Conservation (phyloP, 2,797 vertebrate genomes). For the Trachops cirrhosus region DNA sequence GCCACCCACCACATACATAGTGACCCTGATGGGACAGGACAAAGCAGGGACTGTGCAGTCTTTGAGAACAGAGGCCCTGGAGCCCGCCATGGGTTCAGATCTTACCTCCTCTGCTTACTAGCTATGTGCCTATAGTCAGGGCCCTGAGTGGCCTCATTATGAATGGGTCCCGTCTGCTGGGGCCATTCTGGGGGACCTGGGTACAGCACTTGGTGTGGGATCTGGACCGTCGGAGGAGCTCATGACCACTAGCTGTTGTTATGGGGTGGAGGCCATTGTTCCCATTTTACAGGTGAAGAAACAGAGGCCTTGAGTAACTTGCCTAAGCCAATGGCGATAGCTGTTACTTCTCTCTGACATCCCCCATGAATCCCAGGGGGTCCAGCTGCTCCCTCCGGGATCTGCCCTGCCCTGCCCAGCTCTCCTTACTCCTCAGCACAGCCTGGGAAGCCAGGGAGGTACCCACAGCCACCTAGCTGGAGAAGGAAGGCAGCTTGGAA, state of each 20-base stretch:
- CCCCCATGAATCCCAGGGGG: background rate
- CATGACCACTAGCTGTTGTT: background rate
- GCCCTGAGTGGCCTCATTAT: accelerated
- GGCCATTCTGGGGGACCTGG: background rate
- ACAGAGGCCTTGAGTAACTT: background rate
- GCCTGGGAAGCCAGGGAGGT: too few relatives aligned
- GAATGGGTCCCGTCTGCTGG: background rate
- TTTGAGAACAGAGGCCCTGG: background rate
- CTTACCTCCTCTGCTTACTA: background rate
- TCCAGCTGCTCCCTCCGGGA: background rate
- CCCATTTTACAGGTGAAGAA: background rate
- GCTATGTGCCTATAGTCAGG: background rate
- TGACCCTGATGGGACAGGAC: too few relatives aligned
- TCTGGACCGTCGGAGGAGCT: background rate
- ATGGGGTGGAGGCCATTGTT: background rate
- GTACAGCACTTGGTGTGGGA: background rate
- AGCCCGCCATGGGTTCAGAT: background rate
- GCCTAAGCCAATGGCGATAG: background rate
- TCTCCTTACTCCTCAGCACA: too few relatives aligned
- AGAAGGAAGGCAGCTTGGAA: background rate
- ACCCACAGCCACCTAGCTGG: background rate
- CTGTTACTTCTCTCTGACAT: background rate
- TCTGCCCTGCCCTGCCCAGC: accelerated
- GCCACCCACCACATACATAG: background rate
- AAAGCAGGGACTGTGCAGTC: too few relatives aligned